phyloP scores from a whole-genome alignment of 1,140 invertebrate species.

The Neodiprion lecontei region DNA sequence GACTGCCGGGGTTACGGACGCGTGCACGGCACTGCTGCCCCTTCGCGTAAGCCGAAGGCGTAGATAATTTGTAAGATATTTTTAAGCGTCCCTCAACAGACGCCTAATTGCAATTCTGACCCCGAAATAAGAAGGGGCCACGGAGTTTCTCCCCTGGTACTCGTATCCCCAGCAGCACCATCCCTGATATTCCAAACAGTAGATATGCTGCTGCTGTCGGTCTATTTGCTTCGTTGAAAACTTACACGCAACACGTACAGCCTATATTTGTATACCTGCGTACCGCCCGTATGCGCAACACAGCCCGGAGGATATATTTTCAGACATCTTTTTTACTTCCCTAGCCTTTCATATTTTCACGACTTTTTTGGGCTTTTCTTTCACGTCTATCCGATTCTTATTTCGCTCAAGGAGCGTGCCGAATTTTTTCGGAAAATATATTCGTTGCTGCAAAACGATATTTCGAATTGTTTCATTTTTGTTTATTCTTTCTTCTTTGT shows the following conservation, averaged over 20 bases:
- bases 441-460: neutral
- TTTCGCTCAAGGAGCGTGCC: neutral
- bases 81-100: conserved; percentile 12
- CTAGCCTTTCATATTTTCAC: too few species aligned
- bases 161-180: too few species aligned
- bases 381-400: neutral
- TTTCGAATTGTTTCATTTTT: neutral
- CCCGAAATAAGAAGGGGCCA: neutral
- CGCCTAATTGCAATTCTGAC: conserved; percentile 15
- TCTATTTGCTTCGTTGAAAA: neutral
- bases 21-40: neutral
- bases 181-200: too few species aligned
- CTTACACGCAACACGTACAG: neutral
- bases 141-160: neutral
- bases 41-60: neutral
- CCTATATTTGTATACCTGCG: neutral
- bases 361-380: too few species aligned
- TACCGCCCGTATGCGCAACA: neutral
- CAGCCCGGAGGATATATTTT: neutral
- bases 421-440: neutral
- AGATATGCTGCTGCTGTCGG: too few species aligned
- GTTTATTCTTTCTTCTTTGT: neutral
- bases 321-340: neutral
- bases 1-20: neutral
- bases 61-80: conserved; percentile 13